phyloP scores from a whole-genome alignment of 2,888 invertebrate genomes.

The Halictus quadricinctus region DNA sequence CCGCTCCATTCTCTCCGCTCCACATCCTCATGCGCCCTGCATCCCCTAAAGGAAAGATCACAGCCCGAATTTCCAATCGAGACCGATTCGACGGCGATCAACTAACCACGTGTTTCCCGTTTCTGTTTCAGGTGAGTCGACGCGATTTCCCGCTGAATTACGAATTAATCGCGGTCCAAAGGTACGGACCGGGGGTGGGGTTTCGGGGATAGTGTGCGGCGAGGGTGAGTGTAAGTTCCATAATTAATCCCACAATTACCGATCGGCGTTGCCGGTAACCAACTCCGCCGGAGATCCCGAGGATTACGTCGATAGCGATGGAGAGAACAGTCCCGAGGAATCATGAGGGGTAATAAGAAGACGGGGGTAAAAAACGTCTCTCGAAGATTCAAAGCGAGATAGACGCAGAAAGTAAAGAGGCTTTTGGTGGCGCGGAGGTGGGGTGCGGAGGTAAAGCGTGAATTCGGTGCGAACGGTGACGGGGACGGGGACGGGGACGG shows the following conservation, averaged over 20 bases:
- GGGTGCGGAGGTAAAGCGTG: constrained; percentile 51
- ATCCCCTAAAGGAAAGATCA: neutral
- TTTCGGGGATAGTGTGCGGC: neutral
- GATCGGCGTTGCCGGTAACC: constrained; percentile 65
- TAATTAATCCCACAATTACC: constrained; percentile 79
- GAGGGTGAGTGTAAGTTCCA: constrained; percentile 64
- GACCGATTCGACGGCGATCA: neutral
- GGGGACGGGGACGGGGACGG: constrained; percentile 59
- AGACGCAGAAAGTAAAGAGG: constrained; percentile 25
- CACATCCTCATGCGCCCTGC: too few relatives aligned
- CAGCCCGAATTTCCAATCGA: neutral
- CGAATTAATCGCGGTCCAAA: constrained; percentile 67
- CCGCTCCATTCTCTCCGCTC: neutral
- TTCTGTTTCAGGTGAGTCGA: constrained; percentile 77
- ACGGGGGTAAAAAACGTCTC: constrained; percentile 42
- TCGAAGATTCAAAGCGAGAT: constrained; percentile 49
- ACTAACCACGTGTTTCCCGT: constrained; percentile 62
- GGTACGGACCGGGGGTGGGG: neutral
- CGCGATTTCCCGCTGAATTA: constrained; percentile 62
- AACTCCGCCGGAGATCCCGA: constrained; percentile 62
- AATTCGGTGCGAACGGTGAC: constrained; percentile 66
- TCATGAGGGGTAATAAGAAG: constrained; percentile 20
- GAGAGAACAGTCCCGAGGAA: constrained; percentile 35
- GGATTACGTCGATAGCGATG: constrained; percentile 67
- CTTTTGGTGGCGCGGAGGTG: constrained; percentile 4